Conservation (phyloP, 2,888 invertebrate species). For the Thera britannica region DNA sequence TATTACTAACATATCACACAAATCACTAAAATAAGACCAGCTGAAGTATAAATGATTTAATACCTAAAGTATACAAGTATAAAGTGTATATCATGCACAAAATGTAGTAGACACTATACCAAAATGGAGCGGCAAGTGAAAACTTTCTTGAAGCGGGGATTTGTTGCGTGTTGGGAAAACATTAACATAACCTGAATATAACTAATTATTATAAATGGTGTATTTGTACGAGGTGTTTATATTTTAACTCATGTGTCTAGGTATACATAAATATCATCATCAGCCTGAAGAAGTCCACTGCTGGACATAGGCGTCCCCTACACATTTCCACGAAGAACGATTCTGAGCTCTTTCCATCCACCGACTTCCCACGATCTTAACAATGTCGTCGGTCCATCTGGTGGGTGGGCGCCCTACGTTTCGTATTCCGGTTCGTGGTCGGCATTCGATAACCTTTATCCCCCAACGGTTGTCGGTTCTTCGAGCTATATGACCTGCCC, state of each 20-base stretch:
- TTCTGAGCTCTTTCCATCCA: too few species aligned
- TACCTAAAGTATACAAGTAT: background rate
- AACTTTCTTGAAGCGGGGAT: conserved; percentile 16
- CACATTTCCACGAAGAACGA: too few species aligned
- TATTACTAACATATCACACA: background rate
- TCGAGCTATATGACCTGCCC: too few species aligned
- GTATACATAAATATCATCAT: too few species aligned
- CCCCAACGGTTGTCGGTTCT: too few species aligned
- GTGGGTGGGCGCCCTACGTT: too few species aligned
- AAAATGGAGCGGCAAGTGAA: background rate
- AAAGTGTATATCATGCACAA: background rate
- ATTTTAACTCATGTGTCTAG: background rate
- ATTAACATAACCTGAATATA: conserved; percentile 26
- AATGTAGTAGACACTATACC: background rate
- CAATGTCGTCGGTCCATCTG: too few species aligned
- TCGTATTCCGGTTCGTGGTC: too few species aligned
- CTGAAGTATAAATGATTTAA: background rate
- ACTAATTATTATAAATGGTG: conserved; percentile 10
- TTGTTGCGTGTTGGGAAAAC: conserved; percentile 26
- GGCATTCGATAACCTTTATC: too few species aligned
- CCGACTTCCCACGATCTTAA: too few species aligned
- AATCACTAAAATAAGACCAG: background rate
- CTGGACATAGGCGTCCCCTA: too few species aligned
- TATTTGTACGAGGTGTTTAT: conserved; percentile 7
- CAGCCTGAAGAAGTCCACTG: too few species aligned